Conservation (phyloP, 1,140 invertebrate genomes). For the Drosophila malerkotliana region DNA sequence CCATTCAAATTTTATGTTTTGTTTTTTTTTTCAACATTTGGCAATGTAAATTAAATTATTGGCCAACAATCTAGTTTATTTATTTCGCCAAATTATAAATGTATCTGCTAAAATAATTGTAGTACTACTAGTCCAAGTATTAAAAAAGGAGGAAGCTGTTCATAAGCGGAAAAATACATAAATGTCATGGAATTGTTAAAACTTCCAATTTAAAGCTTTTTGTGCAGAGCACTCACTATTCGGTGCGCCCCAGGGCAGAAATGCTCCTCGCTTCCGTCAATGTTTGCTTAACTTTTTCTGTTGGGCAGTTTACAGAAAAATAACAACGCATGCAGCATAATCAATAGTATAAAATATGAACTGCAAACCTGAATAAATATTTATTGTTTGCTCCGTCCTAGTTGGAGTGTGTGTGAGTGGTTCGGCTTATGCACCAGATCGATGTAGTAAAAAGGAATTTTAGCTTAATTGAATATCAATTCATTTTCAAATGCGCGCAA, state of each 20-base stretch:
- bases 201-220: background rate
- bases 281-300: conserved; percentile 43
- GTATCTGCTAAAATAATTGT: too few relatives aligned
- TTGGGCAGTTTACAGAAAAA: conserved; percentile 17
- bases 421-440: conserved; percentile 1
- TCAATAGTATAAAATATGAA: conserved; percentile 77
- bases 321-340: conserved; percentile 58
- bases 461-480: conserved; percentile 82
- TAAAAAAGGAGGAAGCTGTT: too few relatives aligned
- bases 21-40: too few relatives aligned
- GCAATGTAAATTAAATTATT: background rate
- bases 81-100: too few relatives aligned
- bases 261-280: conserved; percentile 23
- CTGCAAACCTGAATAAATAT: conserved; percentile 81
- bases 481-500: conserved; percentile 59
- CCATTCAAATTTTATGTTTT: conserved; percentile 8
- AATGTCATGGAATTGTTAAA: background rate
- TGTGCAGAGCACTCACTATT: conserved; percentile 9
- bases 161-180: too few relatives aligned
- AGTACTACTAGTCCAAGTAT: too few relatives aligned
- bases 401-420: conserved; percentile 1
- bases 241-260: conserved; percentile 4
- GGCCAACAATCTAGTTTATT: background rate
- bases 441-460: conserved; percentile 17
- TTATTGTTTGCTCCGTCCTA: conserved; percentile 66